phyloP scores from a whole-genome alignment of 1,140 invertebrate species.

The Wasmannia auropunctata region DNA sequence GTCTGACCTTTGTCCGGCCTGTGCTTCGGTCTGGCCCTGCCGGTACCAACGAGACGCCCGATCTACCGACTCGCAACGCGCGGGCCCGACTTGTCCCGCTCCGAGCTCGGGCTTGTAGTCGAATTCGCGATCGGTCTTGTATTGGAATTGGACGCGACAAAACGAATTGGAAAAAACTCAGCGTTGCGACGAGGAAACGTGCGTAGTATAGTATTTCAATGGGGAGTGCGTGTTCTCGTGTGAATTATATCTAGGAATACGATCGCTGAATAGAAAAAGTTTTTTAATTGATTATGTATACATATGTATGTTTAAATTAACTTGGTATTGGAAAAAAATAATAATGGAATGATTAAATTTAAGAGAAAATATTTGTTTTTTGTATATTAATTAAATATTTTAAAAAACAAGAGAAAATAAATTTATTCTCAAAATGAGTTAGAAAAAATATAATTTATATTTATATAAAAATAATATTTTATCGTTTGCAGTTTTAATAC shows the following conservation, averaged over 20 bases:
- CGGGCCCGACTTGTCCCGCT: constrained; percentile 3
- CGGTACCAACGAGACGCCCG: constrained; percentile 72
- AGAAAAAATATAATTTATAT: too few species aligned
- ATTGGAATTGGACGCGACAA: constrained; percentile 29
- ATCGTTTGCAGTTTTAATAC: not conserved
- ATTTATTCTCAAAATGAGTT: not conserved
- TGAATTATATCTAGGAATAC: constrained; percentile 1
- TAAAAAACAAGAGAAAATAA: not conserved
- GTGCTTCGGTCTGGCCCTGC: constrained; percentile 80
- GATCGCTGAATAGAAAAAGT: not conserved
- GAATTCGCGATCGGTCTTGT: constrained; percentile 42
- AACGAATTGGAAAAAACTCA: constrained; percentile 47
- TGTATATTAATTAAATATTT: not conserved
- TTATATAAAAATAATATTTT: too few species aligned
- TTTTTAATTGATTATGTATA: not conserved
- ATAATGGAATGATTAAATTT: not conserved
- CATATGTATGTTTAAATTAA: not conserved
- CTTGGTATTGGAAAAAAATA: not conserved
- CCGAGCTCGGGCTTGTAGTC: not conserved
- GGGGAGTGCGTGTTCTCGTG: not conserved
- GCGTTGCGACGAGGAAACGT: not conserved
- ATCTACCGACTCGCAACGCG: constrained; percentile 65
- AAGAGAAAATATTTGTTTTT: not conserved
- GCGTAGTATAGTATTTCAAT: not conserved
- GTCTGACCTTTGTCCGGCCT: constrained; percentile 83